Evolutionary conservation across 2,888 invertebrate species (phyloP), one percentile per base, ranked within the genome.

Genomic region (Punctoribates punctum): DNA sequence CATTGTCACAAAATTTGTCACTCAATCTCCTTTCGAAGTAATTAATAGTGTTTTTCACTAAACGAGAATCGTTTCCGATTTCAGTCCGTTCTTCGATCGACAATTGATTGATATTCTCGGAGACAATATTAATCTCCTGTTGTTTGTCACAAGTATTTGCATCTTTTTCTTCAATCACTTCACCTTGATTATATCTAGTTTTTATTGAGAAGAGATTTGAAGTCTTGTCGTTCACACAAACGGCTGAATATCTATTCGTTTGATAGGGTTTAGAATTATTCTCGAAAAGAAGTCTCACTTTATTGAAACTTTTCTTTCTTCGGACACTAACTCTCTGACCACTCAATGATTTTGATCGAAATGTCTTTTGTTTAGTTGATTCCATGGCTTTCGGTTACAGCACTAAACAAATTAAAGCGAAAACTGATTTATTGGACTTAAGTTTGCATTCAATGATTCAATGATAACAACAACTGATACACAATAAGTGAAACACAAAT

Each of bases 201-300:
- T 51, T 2, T 9, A 51, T 20, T 4, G 2, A 1, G 0, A 51
- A n/a, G 2, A n/a, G 4, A 9, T 57, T 25, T n/a, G 25, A 57
- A 5, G 57, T 9, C 0, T 23, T 25, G 1, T 23, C 25, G 25
- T 23, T 57, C 9, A n/a, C 2, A 20, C 2, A 1, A 9, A 4
- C 1, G 6, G 2, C 15, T 15, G 34, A 29, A 27, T 25, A 9
- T 27, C 17, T 4, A 62, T 62, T 29, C 9, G 60, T 60, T 62
- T 29, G n/a, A 62, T 9, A 34, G 4, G 11, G 29, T 5, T 29
- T 62, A 5, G 15, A 34, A 2, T 29, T 20, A 42, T 23, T 70
- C 23, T 70, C 70, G 34, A 70, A 70, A 17, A 38, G 70, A 4
- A n/a, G 70, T 13, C 38, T 3, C 13, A 70, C 70, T 70, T 70